Evolutionary conservation across 2,888 invertebrate species (phyloP).

Genomic region (Catocala nupta): DNA sequence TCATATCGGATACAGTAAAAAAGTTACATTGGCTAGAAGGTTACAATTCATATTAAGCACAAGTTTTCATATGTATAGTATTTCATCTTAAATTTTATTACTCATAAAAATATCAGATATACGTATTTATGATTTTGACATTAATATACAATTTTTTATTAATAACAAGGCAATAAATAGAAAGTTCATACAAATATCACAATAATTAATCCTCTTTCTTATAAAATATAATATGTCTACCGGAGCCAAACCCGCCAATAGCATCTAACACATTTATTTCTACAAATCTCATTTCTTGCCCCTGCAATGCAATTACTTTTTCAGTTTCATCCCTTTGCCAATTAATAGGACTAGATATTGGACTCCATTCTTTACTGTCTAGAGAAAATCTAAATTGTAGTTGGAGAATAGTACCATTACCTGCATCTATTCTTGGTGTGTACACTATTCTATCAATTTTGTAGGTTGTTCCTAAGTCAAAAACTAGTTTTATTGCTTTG

Average conservation of each 20-base stretch:
- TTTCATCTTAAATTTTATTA: too few species aligned
- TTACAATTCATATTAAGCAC: too few species aligned
- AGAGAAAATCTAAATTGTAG: constrained; percentile 65
- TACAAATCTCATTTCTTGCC: constrained; percentile 62
- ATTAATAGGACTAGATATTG: constrained; percentile 52
- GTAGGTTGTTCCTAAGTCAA: constrained; percentile 60
- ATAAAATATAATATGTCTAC: constrained; percentile 62
- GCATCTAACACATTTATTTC: constrained; percentile 65
- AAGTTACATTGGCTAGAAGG: too few species aligned
- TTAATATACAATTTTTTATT: neutral
- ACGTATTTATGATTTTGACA: neutral
- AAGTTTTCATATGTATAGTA: too few species aligned
- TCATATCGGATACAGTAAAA: too few species aligned
- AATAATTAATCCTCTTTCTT: constrained; percentile 42
- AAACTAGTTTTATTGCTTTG: constrained; percentile 58
- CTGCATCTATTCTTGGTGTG: constrained; percentile 68
- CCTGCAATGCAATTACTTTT: constrained; percentile 63
- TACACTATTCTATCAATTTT: constrained; percentile 71
- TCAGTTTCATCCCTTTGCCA: constrained; percentile 59
- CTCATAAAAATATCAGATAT: too few species aligned
- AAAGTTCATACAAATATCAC: neutral
- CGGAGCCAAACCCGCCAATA: constrained; percentile 73
- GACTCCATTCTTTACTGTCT: constrained; percentile 65
- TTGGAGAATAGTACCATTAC: constrained; percentile 72
- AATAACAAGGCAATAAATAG: neutral